A percentile compares a stretch with the other conserved stretches of the same genome.
Evolutionary conservation across 2,113 vertebrate species (phyloP).

Genomic region (Anthoscopus minutus): DNA sequence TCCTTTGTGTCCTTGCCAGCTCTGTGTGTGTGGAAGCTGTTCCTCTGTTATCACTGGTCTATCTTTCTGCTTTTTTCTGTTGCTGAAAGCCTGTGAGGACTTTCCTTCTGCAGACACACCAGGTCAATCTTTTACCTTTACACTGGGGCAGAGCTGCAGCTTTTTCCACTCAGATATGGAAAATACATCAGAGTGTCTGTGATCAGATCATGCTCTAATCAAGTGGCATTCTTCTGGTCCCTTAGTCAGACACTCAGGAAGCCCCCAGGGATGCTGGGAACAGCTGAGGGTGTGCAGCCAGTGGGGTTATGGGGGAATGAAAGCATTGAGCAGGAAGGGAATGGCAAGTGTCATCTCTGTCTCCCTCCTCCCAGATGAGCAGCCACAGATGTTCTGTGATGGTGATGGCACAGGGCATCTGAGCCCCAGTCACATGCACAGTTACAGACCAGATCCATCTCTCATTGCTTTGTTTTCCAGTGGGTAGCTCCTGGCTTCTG

Average conservation of each 20-base stretch:
- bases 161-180: background rate
- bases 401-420: background rate
- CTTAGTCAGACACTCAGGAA: background rate
- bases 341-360: background rate
- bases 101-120: background rate
- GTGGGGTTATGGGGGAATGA: background rate
- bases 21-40: background rate
- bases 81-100: background rate
- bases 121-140: background rate
- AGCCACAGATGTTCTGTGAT: background rate
- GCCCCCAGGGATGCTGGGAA: background rate
- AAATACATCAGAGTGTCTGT: background rate
- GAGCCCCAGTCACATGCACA: background rate
- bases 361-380: background rate
- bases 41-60: background rate
- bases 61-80: background rate
- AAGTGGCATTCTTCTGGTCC: background rate
- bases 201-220: background rate
- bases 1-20: constrained; percentile 24
- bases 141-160: background rate
- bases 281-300: background rate
- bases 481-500: background rate
- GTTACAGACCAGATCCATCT: background rate
- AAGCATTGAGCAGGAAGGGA: background rate
- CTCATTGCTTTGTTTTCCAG: background rate